Evolutionary conservation across 2,113 vertebrate genomes (phyloP), one percentile per base, ranked within the genome.

Genomic region (Mixornis gularis): DNA sequence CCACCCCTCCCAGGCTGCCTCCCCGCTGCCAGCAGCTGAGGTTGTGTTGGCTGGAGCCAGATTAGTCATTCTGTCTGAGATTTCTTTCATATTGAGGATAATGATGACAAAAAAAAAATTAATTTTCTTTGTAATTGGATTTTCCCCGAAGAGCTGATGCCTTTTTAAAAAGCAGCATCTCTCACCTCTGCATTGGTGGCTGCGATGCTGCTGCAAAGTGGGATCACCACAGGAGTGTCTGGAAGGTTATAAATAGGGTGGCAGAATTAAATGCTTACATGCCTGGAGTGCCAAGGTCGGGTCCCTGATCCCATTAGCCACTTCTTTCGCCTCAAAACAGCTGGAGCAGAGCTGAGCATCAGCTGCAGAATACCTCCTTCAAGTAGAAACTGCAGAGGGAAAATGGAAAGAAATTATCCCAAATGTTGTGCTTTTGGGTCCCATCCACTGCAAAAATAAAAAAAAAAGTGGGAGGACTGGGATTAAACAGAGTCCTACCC

Each of bases 191-290:
- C 9, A 36, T 7, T 49, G 55, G 84, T 92, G 84, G 66, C 91
- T 90, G 53, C 1, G 1, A 5, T 60, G 77, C 46, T 85, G 78
- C 87, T 70, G 55, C 66, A 55, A 44, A 93, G 71, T 20, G 40
- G 70, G 87, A 48, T 82, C 59, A 7, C 74, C 78, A 27, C 71
- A 60, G 84, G 56, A 78, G 87, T 62, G 83, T 21, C 71, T 85
- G 89, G 40, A 70, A 70, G 79, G 92, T 92, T 92, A 66, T 80
- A 90, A 95, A 94, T 89, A 2, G 52, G 87, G 82, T 89, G 81
- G 80, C 71, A 95, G 71, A 95, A 95, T 90, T 87, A 95, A 94
- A 93, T 70, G 74, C 81, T 77, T 77, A 62, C 58, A 48, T 77
- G 81, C 71, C 73, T 87, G 78, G 78, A 69, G 92, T 79, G 86